Percentiles rank a stretch among this genome's conserved stretches.
These are phyloP conservation scores for Galago senegalensis DNA, from an alignment of 2,797 vertebrate species.

Conservation along the genomic window DNA sequence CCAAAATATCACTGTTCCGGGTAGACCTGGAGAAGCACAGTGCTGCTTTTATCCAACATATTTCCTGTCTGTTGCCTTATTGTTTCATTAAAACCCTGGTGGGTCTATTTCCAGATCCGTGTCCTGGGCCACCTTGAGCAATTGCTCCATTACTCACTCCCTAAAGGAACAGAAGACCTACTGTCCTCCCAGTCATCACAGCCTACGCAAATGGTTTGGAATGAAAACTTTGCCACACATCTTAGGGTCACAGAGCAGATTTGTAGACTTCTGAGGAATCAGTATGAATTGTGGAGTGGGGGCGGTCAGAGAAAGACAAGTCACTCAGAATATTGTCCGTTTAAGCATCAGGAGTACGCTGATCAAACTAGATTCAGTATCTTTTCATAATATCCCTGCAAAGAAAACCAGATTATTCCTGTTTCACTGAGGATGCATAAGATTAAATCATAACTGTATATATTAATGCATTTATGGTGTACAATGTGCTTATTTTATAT, in stretches of 20 bases:
- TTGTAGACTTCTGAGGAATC: neutral
- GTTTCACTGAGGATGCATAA: neutral
- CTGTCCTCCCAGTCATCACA: neutral
- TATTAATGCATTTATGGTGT: too few species aligned
- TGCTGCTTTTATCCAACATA: neutral
- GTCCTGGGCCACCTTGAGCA: neutral
- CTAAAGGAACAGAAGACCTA: neutral
- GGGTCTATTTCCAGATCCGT: neutral
- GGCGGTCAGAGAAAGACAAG: neutral
- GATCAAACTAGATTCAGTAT: constrained; percentile 12
- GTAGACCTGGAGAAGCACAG: neutral
- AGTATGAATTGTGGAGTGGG: neutral
- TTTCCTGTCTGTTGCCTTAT: neutral
- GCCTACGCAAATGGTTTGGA: neutral
- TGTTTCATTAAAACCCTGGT: neutral
- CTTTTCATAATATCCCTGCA: neutral
- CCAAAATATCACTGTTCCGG: neutral
- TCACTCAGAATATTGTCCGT: neutral
- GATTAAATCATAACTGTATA: neutral
- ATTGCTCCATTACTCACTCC: neutral
- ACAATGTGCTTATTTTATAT: too few species aligned
- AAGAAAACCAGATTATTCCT: constrained; percentile 13
- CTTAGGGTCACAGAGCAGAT: neutral
- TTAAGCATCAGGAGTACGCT: neutral
- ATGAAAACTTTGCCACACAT: neutral